Percentiles rank a stretch among this genome's conserved stretches.
Evolutionary conservation across 2,797 vertebrate genomes (phyloP).

Genomic region (Emydoidea blandingii): DNA sequence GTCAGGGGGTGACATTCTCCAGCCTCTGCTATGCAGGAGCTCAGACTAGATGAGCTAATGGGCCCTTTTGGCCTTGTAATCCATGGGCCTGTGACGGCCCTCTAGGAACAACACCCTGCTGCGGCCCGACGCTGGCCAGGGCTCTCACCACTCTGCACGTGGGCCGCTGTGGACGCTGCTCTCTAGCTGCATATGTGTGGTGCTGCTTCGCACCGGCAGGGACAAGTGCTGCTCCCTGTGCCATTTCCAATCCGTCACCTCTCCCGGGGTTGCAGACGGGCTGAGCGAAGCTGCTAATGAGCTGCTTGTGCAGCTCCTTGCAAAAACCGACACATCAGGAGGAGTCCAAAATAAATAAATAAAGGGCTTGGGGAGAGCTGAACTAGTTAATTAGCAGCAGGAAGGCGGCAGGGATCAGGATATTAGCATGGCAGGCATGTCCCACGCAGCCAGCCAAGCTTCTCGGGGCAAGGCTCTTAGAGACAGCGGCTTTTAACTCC

Average conservation of each 20-base stretch:
- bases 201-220: background rate
- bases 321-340: slow-evolving; percentile 18
- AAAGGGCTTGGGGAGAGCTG: background rate
- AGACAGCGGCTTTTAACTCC: background rate
- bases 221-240: background rate
- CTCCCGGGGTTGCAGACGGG: background rate
- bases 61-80: background rate
- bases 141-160: background rate
- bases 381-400: slow-evolving; percentile 2
- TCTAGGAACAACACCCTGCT: background rate
- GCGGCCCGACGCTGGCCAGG: background rate
- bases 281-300: slow-evolving; percentile 18
- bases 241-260: background rate
- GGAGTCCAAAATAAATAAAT: background rate
- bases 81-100: background rate
- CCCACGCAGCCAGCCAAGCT: background rate
- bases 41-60: background rate
- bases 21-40: background rate
- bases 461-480: background rate
- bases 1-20: background rate
- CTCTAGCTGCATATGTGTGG: background rate
- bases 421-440: background rate
- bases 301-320: slow-evolving; percentile 13
- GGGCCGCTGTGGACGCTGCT: background rate
- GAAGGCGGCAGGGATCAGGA: background rate